Base-by-base conservation (phyloP, 2,888 invertebrate genomes). In the Coenonympha glycerion region DNA sequence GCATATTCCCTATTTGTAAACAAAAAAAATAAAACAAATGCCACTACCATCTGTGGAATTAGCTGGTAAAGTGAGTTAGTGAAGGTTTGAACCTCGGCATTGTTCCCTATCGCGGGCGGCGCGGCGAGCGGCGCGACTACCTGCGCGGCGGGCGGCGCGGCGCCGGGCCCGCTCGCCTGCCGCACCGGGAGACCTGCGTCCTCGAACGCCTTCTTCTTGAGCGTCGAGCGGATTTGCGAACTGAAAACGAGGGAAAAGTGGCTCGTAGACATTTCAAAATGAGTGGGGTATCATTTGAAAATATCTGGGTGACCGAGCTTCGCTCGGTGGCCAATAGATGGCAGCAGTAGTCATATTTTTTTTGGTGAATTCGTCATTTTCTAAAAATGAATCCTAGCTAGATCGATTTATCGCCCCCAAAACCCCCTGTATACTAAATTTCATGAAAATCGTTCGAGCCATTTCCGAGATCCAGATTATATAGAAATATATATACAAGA, bases 201-300 rank as follows among this genome's bases (percentile, higher is more conserved):
- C 73, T 95, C 95, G 71, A 94, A 95, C 1, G 94, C 93, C 71
- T 95, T 95, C 79, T 95, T 95, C 80, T 95, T 95, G 50, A 95
- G 74, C 0, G 94, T 94, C 33, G 93, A 92, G 53, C 93, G 89
- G 61, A 97, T 96, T 83, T 97, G 97, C 3, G 94, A 92, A 59
- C 96, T 97, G 81, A 33, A 1, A 3, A 3, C n/a, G 3, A 8
- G 8, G 15, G 16, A 6, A 3, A 11, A 11, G 5, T 13, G 9
- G 1, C 13, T 11, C 6, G n/a, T 9, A 11, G n/a, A 11, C 0
- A 3, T 28, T 1, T 11, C n/a, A n/a, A n/a, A n/a, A n/a, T n/a
- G n/a, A n/a, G n/a, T n/a, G n/a, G n/a, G n/a, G n/a, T n/a, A n/a
- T n/a, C n/a, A n/a, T n/a, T n/a, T n/a, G n/a, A n/a, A n/a, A n/a